phyloP scores from a whole-genome alignment of 2,888 invertebrate genomes.

The Drosophila maculinotata region DNA sequence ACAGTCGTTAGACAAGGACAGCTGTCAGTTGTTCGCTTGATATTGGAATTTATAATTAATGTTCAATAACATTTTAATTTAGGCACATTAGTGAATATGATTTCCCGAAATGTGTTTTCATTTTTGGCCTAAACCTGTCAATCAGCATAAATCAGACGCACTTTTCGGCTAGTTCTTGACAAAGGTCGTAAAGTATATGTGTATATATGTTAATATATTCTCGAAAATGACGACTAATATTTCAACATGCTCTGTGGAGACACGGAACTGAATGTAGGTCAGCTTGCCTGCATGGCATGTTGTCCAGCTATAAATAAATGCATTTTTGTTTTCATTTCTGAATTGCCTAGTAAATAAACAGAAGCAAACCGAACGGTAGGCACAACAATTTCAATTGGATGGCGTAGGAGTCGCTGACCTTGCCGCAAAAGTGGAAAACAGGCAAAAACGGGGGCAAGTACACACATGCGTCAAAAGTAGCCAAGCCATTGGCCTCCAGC shows the following conservation, averaged over 20 bases:
- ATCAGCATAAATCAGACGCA: constrained; percentile 44
- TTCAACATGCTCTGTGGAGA: constrained; percentile 44
- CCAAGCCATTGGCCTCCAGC: constrained; percentile 47
- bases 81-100: constrained; percentile 39
- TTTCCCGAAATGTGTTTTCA: constrained; percentile 34
- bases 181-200: constrained; percentile 51
- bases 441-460: constrained; percentile 56
- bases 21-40: constrained; percentile 44
- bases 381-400: constrained; percentile 37
- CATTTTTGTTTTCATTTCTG: constrained; percentile 57
- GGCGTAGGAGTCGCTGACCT: constrained; percentile 52
- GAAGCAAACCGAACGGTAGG: constrained; percentile 30
- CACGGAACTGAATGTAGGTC: constrained; percentile 69
- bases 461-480: constrained; percentile 31
- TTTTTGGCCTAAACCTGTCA: constrained; percentile 61
- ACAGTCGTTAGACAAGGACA: constrained; percentile 59
- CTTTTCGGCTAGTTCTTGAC: constrained; percentile 36
- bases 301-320: constrained; percentile 68
- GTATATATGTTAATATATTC: constrained; percentile 6
- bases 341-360: constrained; percentile 64
- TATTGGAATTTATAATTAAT: constrained; percentile 70
- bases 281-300: constrained; percentile 51
- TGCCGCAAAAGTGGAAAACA: constrained; percentile 42
- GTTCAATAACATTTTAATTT: constrained; percentile 69
- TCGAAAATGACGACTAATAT: constrained; percentile 41